Evolutionary conservation across 2,797 vertebrate species (phyloP).

Genomic region (Oreortyx pictus): DNA sequence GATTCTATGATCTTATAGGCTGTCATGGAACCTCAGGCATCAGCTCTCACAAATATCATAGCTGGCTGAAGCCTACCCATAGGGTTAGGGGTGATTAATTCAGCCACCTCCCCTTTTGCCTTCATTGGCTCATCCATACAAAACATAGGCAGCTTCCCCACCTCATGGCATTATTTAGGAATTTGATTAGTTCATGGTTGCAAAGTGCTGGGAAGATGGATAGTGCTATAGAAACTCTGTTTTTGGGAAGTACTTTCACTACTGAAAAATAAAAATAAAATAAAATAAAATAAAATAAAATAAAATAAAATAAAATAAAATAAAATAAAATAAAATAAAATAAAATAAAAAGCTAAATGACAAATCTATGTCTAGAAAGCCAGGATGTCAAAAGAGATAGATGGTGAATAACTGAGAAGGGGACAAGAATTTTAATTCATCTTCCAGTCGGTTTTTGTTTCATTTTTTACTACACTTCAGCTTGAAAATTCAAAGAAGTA

Average conservation of each 20-base stretch:
- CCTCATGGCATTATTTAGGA: neutral
- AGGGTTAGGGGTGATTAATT: neutral
- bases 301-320: neutral
- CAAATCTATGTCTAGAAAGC: neutral
- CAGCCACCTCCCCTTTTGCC: neutral
- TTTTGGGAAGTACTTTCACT: neutral
- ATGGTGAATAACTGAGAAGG: neutral
- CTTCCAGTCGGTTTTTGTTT: neutral
- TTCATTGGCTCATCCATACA: neutral
- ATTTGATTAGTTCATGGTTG: neutral
- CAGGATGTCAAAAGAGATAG: neutral
- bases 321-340: neutral
- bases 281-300: neutral
- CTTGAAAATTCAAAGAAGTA: neutral
- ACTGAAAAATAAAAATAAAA: neutral
- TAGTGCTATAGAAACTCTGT: neutral
- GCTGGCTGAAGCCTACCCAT: neutral
- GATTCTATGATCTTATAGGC: neutral
- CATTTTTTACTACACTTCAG: neutral
- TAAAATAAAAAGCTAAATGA: neutral
- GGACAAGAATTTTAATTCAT: neutral
- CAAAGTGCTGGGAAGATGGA: neutral
- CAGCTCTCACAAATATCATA: neutral
- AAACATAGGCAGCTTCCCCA: neutral
- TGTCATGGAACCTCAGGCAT: neutral